Base-by-base conservation (phyloP, 2,113 vertebrate genomes). In the Siniperca knerii region DNA sequence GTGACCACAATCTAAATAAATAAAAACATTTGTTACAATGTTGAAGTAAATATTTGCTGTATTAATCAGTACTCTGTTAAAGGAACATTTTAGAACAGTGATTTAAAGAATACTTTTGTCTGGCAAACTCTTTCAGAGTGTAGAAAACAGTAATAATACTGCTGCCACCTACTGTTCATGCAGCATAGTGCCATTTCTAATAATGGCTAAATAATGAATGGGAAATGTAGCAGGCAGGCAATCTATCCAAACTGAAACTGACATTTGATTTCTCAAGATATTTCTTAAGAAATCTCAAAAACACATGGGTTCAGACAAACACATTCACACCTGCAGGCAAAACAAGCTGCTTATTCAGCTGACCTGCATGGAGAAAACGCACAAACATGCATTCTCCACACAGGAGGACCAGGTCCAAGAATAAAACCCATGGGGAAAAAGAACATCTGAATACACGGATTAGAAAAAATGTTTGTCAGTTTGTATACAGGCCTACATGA, bases 1-100 rank as follows among this genome's bases (percentile, higher is more conserved):
- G 73, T 84, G 81, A 91, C 71, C 29, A 87, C 77, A 80, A 76
- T 83, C n/a, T 80, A 89, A 95, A 95, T 95, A 95, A 95, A 94
- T 94, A 92, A 91, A 93, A 89, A 81, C 60, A 90, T 85, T 87
- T 89, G 83, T 92, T 86, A 86, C 84, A 90, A 85, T 82, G 88
- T 75, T 77, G 70, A 83, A 75, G 89, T 84, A 79, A 87, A 87
- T 85, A 82, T 81, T 81, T 85, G 66, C 81, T 84, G 79, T 75
- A 86, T 90, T 79, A 84, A 88, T 89, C 70, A 88, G 91, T 81
- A 87, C 40, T 86, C 77, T 84, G 81, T 81, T 81, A 84, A 79
- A 80, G 62, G 23, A 81, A 80, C 13, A 82, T 72, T 88, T 89
- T 85, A 85, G 66, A 83, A 79, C 76, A 87, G 86, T 82, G 72